Evolutionary conservation across 2,797 vertebrate genomes (phyloP).

Genomic region (Manis crassicaudata): DNA sequence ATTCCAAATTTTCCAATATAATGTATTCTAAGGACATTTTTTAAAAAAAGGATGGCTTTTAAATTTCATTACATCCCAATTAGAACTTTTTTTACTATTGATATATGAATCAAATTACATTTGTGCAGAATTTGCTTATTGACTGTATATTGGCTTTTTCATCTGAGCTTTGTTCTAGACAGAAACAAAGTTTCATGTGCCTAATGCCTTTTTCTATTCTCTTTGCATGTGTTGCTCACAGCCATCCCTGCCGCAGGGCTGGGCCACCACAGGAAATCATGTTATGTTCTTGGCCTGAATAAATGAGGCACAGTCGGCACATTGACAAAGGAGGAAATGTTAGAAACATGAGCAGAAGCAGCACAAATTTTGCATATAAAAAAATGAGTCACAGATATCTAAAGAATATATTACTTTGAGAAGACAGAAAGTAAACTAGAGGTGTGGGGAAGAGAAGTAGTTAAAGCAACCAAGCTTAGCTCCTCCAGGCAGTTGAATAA

Average conservation of each 20-base stretch:
- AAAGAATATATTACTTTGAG: not conserved
- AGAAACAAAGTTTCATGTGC: not conserved
- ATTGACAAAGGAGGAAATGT: not conserved
- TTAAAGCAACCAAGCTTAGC: conserved; percentile 32
- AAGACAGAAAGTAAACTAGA: conserved; percentile 16
- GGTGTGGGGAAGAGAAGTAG: conserved; percentile 4
- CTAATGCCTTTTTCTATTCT: not conserved
- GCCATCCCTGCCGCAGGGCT: not conserved
- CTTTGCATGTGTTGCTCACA: not conserved
- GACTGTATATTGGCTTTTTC: not conserved
- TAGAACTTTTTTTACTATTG: not conserved
- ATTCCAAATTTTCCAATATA: not conserved
- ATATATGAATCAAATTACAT: not conserved
- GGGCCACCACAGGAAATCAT: not conserved
- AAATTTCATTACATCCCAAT: conserved; percentile 38
- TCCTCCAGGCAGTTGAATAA: conserved; percentile 60
- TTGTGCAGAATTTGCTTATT: not conserved
- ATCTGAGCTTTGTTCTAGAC: not conserved
- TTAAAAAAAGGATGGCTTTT: not conserved
- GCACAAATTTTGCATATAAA: not conserved
- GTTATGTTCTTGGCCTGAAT: not conserved
- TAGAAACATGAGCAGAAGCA: not conserved
- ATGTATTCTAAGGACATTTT: not conserved
- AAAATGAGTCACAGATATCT: not conserved
- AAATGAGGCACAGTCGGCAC: not conserved